phyloP scores from a whole-genome alignment of 2,888 invertebrate genomes.

The Isoperla grammatica region DNA sequence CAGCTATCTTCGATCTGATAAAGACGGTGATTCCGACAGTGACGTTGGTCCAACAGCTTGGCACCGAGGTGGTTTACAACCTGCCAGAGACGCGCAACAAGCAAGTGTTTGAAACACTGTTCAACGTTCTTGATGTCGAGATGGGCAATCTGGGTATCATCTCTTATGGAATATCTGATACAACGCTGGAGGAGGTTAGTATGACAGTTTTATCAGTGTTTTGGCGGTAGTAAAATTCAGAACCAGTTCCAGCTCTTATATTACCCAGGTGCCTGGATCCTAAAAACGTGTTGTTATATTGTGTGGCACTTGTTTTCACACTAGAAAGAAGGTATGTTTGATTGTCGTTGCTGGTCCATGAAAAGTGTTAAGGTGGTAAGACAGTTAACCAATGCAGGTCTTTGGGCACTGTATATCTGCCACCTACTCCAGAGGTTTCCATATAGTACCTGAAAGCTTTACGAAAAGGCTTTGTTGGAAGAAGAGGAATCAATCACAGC shows the following conservation, averaged over 20 bases:
- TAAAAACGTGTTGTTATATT: too few species aligned
- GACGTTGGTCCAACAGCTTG: conserved; percentile 43
- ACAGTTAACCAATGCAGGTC: too few species aligned
- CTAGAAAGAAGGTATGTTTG: neutral
- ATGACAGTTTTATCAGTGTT: neutral
- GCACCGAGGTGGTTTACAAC: conserved; percentile 43
- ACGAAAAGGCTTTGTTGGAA: too few species aligned
- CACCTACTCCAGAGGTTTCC: too few species aligned
- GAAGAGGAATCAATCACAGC: too few species aligned
- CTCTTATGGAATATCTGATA: conserved; percentile 55
- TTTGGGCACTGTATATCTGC: too few species aligned
- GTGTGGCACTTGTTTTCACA: too few species aligned
- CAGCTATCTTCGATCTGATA: conserved; percentile 38
- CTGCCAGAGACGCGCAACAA: conserved; percentile 35
- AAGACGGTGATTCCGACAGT: conserved; percentile 41
- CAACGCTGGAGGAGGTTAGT: conserved; percentile 53
- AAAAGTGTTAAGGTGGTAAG: neutral
- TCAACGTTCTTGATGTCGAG: conserved; percentile 42
- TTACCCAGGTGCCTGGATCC: too few species aligned
- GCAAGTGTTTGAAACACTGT: conserved; percentile 35
- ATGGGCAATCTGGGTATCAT: conserved; percentile 42
- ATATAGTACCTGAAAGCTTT: too few species aligned
- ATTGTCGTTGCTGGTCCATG: neutral
- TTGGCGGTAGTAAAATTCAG: too few species aligned
- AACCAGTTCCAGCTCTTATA: too few species aligned